These are phyloP conservation scores for Alligator sinensis DNA, from an alignment of 2,113 vertebrate species.

Conservation along the genomic window DNA sequence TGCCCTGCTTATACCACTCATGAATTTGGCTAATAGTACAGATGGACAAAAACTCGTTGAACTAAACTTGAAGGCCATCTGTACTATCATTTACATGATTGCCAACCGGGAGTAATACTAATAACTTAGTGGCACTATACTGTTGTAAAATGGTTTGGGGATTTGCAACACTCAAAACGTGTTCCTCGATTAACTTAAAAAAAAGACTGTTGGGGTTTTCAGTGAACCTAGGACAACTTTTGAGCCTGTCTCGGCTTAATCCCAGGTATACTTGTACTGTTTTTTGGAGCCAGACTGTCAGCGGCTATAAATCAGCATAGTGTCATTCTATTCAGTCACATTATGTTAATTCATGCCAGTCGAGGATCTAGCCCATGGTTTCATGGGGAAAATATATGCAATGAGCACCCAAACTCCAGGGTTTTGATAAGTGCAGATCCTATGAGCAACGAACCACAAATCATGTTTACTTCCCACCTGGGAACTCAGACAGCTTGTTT, in stretches of 20 bases:
- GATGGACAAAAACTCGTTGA: background rate
- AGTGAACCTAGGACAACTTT: background rate
- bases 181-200: too few relatives aligned
- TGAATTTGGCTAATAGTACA: background rate
- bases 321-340: too few relatives aligned
- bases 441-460: background rate
- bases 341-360: background rate
- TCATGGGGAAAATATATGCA: background rate
- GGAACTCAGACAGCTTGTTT: background rate
- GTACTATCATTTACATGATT: rapidly evolving
- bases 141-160: too few relatives aligned
- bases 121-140: background rate
- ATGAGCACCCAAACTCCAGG: background rate
- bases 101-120: background rate
- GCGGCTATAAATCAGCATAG: background rate
- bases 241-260: background rate
- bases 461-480: background rate
- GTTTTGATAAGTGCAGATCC: background rate
- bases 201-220: background rate
- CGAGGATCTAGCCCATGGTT: too few relatives aligned
- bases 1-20: background rate
- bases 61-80: background rate
- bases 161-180: rapidly evolving
- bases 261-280: background rate
- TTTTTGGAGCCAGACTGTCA: background rate